Evolutionary conservation across 2,797 vertebrate genomes (phyloP).

Genomic region (Masticophis lateralis): DNA sequence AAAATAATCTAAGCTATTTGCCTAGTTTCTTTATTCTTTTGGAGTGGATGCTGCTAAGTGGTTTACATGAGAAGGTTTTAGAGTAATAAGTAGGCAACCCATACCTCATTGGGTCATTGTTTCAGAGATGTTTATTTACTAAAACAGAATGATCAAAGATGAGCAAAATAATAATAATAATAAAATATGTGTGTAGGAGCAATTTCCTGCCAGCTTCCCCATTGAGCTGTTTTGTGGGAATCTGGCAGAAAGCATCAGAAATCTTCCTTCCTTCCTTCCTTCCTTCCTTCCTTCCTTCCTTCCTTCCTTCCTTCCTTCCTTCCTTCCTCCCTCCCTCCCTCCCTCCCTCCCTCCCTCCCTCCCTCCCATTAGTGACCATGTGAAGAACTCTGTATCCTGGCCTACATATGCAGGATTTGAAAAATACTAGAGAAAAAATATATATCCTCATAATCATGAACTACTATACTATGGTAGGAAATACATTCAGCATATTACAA

Average conservation of each 20-base stretch:
- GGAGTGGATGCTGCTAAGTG: not conserved
- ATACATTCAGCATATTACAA: slow-evolving; percentile 1
- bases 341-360: no score
- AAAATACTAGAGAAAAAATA: not conserved
- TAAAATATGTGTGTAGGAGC: no score
- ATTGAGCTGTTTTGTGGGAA: not conserved
- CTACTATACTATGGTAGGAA: slow-evolving; percentile 1
- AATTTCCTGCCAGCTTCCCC: not conserved
- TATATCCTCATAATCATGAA: not conserved
- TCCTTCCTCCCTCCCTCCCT: no score
- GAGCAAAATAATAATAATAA: not conserved
- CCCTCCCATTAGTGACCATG: not conserved
- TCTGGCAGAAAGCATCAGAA: not conserved
- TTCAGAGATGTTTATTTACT: not conserved
- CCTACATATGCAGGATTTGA: not conserved
- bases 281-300: no score
- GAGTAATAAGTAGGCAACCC: not conserved
- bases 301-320: no score
- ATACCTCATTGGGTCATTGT: not conserved
- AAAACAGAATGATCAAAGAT: not conserved
- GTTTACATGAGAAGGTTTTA: not conserved
- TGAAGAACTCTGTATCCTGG: not conserved
- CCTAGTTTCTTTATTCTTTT: not conserved
- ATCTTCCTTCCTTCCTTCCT: no score
- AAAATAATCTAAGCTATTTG: not conserved